These are phyloP conservation scores for Gonocerus acuteangulatus DNA, from an alignment of 2,888 invertebrate species.

Conservation along the genomic window DNA sequence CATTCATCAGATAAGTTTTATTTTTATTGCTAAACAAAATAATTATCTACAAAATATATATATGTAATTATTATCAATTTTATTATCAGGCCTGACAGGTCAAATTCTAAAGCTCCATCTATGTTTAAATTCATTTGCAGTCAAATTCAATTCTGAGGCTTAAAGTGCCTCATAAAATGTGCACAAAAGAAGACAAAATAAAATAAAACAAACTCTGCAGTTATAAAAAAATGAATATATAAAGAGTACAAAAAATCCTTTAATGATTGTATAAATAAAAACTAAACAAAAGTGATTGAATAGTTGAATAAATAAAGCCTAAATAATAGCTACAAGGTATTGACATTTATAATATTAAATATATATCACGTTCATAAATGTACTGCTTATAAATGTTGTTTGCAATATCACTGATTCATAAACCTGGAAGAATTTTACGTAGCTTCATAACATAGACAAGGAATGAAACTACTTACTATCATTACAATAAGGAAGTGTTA, in stretches of 20 bases:
- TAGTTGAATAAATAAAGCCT: constrained; percentile 5
- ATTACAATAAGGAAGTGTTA: too few relatives aligned
- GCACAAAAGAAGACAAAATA: not conserved
- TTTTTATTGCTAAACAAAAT: not conserved
- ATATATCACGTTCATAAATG: not conserved
- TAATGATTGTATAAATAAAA: not conserved
- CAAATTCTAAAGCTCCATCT: constrained; percentile 15
- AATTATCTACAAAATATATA: constrained; percentile 20
- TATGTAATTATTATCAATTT: constrained; percentile 20
- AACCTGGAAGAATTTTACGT: too few relatives aligned
- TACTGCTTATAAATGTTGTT: too few relatives aligned
- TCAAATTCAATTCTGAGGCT: not conserved
- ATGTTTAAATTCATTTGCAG: constrained; percentile 1
- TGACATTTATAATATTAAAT: constrained; percentile 4
- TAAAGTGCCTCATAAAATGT: not conserved
- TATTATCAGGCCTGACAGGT: constrained; percentile 15
- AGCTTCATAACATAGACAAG: too few relatives aligned
- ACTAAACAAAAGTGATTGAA: not conserved
- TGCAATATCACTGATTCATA: too few relatives aligned
- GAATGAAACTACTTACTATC: too few relatives aligned
- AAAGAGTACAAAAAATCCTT: too few relatives aligned
- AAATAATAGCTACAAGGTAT: not conserved
- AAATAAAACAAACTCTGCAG: not conserved
- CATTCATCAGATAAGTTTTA: not conserved
- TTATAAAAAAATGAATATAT: too few relatives aligned